Evolutionary conservation across 1,140 invertebrate genomes (phyloP), one percentile per base, ranked within the genome.

Genomic region (Apocrypta bakeri): DNA sequence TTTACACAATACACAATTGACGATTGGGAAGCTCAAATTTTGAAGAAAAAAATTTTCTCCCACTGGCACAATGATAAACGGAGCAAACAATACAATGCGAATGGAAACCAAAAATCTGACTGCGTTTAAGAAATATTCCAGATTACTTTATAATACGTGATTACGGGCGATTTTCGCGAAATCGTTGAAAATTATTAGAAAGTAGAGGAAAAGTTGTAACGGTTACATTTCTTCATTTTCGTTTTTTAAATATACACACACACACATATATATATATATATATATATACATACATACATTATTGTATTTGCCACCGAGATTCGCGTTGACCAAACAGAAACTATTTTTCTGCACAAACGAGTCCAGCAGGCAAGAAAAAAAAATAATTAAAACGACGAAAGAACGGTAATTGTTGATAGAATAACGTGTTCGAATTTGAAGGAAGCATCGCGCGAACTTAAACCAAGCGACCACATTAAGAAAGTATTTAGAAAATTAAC

Each of bases 401-500:
- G 29, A 68, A 73, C 11, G 33, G 12, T 21, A 73, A 40, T 24
- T 24, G 24, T 25, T n/a, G 42, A 24, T 40, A 40, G 11, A 1
- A 37, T 8, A 66, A 25, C 27, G 42, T 48, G 14, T n/a, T 56
- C 48, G 48, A 56, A 17, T 56, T 56, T 56, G 17, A 7, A n/a
- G 48, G 48, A 56, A 21, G 48, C 21, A 21, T 56, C 7, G n/a
- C n/a, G 21, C 48, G 17, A 56, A 56, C 21, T 37, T 71, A 71
- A 29, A 71, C n/a, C 31, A 69, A 33, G 68, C 21, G 68, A 33
- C 73, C 73, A 82, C n/a, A 24, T 11, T 25, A 82, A 77, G 74
- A 82, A 82, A 82, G 81, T 77, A 82, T 76, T 71, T 71, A 77
- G 42, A 72, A 27, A 72, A 40, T 40, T 37, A 78, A 71, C 69